Conservation (phyloP, 2,113 vertebrate genomes). For the Podocnemis expansa region DNA sequence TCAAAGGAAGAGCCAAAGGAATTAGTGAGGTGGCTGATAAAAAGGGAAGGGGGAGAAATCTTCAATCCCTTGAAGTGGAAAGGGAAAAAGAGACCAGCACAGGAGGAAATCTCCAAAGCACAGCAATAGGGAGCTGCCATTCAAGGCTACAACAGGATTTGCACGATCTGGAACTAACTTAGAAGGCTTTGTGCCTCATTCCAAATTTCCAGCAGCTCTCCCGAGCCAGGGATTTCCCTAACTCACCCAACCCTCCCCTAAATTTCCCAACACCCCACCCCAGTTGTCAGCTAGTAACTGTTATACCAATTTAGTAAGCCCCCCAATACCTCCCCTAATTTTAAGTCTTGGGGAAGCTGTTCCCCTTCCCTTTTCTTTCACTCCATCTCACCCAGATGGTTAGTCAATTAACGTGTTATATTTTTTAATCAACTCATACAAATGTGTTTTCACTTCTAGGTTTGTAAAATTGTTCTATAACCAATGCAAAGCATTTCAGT, state of each 20-base stretch:
- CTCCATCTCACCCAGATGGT: too few species aligned
- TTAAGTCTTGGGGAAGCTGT: too few species aligned
- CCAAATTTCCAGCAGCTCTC: neutral
- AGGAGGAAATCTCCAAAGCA: neutral
- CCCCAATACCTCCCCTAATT: too few species aligned
- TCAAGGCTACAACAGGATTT: neutral
- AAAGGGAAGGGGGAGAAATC: neutral
- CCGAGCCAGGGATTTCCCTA: too few species aligned
- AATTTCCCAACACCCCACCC: too few species aligned
- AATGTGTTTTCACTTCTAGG: neutral
- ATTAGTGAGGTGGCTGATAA: neutral
- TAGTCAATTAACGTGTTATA: too few species aligned
- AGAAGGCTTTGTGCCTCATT: neutral
- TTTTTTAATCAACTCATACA: neutral
- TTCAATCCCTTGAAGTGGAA: neutral
- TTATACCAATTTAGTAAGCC: too few species aligned
- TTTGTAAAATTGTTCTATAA: neutral
- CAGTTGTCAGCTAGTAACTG: too few species aligned
- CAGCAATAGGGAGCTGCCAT: neutral
- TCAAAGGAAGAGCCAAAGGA: neutral
- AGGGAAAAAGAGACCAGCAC: neutral
- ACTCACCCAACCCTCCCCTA: too few species aligned
- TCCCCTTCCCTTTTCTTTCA: neutral
- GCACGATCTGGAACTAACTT: neutral
- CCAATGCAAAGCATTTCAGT: neutral